These are phyloP conservation scores for Platycnemis pennipes DNA, from an alignment of 2,888 invertebrate genomes.

Conservation along the genomic window DNA sequence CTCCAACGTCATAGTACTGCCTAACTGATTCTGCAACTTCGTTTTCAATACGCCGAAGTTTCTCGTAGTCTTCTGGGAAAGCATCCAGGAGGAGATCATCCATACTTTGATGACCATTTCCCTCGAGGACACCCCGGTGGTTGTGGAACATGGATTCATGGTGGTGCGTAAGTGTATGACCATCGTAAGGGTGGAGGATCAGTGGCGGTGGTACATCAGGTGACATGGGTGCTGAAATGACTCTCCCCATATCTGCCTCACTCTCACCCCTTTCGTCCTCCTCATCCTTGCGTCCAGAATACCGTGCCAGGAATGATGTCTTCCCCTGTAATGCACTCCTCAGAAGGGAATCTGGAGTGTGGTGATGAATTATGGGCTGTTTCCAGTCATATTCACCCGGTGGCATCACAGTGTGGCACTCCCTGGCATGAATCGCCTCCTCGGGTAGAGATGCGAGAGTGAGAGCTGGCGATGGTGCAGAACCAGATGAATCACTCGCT, in stretches of 20 bases:
- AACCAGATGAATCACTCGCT: constrained; percentile 61
- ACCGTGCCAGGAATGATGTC: constrained; percentile 77
- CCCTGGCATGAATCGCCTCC: constrained; percentile 47
- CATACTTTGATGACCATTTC: constrained; percentile 80
- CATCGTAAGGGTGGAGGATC: constrained; percentile 59
- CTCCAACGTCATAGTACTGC: constrained; percentile 73
- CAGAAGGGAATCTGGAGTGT: constrained; percentile 86
- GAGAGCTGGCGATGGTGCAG: constrained; percentile 56
- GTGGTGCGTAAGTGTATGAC: constrained; percentile 37
- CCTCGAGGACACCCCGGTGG: constrained; percentile 35
- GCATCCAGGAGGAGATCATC: constrained; percentile 87
- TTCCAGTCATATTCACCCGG: constrained; percentile 86
- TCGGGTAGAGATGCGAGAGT: constrained; percentile 52
- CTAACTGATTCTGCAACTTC: constrained; percentile 88
- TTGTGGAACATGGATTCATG: constrained; percentile 49
- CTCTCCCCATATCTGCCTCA: constrained; percentile 82
- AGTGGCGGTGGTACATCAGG: constrained; percentile 40
- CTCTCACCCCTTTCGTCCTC: constrained; percentile 80
- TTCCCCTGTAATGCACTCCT: constrained; percentile 93
- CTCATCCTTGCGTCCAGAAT: constrained; percentile 76
- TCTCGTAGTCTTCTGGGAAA: constrained; percentile 90
- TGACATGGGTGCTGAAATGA: constrained; percentile 79
- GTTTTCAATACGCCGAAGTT: constrained; percentile 90
- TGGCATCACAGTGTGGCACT: constrained; percentile 54
- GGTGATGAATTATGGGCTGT: constrained; percentile 88